These are phyloP conservation scores for Saturnia japonica DNA, from an alignment of 2,888 invertebrate species.

Conservation along the genomic window DNA sequence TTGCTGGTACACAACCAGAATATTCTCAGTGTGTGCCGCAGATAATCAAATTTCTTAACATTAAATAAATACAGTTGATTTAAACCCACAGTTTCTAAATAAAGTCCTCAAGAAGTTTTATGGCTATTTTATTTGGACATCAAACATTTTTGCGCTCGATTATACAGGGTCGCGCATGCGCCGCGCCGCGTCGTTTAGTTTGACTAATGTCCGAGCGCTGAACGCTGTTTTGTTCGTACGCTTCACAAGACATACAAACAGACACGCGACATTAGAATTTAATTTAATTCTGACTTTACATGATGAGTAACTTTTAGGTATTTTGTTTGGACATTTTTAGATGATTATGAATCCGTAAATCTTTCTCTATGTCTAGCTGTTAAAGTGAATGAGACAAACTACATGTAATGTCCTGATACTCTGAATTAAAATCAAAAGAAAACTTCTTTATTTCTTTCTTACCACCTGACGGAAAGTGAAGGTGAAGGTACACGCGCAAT, in stretches of 20 bases:
- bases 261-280: constrained; percentile 44
- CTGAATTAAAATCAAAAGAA: not conserved
- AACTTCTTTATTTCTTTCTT: not conserved
- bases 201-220: constrained; percentile 43
- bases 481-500: too few species aligned
- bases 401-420: not conserved
- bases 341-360: not conserved
- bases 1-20: too few species aligned
- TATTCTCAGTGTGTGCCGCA: too few species aligned
- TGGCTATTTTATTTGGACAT: constrained; percentile 28
- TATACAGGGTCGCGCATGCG: constrained; percentile 36
- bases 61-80: not conserved
- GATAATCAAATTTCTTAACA: too few species aligned
- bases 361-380: not conserved
- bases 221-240: constrained; percentile 28
- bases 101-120: constrained; percentile 25
- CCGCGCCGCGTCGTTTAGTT: constrained; percentile 49
- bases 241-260: constrained; percentile 37
- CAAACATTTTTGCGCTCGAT: constrained; percentile 33
- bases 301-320: constrained; percentile 14
- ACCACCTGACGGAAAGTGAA: too few species aligned
- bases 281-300: constrained; percentile 40
- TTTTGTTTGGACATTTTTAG: constrained; percentile 12
- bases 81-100: constrained; percentile 4
- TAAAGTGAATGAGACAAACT: not conserved